Percentiles rank a stretch among this genome's conserved stretches.
Evolutionary conservation across 2,888 invertebrate species (phyloP).

Genomic region (Rhagonycha lutea): DNA sequence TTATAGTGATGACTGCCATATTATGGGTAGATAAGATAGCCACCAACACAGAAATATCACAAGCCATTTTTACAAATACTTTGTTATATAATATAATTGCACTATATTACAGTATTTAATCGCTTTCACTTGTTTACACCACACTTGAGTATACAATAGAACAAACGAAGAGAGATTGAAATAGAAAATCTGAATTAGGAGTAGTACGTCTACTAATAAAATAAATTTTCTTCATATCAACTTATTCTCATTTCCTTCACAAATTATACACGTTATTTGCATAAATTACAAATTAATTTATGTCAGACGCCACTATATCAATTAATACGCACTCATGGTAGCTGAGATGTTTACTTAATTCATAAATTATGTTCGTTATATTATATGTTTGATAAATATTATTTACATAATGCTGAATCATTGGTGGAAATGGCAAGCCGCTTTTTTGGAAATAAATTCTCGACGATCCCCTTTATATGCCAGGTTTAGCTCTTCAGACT

Average conservation of each 20-base stretch:
- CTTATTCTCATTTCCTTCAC: not conserved
- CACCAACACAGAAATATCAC: slow-evolving; percentile 26
- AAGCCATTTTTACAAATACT: not conserved
- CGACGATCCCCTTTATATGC: not conserved
- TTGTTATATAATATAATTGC: not conserved
- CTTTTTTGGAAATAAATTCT: not conserved
- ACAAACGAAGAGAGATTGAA: not conserved
- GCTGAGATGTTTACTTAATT: not conserved
- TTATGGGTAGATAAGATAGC: slow-evolving; percentile 42
- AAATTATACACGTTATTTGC: not conserved
- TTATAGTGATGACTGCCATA: slow-evolving; percentile 45
- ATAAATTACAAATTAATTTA: not conserved
- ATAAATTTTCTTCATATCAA: not conserved
- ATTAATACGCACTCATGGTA: not conserved
- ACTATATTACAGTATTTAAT: not conserved
- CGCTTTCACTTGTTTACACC: not conserved
- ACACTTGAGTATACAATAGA: not conserved
- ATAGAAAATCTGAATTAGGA: not conserved
- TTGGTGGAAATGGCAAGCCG: not conserved
- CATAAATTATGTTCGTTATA: not conserved
- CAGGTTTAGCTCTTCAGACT: not conserved
- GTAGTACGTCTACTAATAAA: not conserved
- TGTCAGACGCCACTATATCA: not conserved
- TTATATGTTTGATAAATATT: not conserved
- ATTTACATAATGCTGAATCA: not conserved